Evolutionary conservation across 1,140 invertebrate genomes (phyloP).

Genomic region (Calosoma granatense): DNA sequence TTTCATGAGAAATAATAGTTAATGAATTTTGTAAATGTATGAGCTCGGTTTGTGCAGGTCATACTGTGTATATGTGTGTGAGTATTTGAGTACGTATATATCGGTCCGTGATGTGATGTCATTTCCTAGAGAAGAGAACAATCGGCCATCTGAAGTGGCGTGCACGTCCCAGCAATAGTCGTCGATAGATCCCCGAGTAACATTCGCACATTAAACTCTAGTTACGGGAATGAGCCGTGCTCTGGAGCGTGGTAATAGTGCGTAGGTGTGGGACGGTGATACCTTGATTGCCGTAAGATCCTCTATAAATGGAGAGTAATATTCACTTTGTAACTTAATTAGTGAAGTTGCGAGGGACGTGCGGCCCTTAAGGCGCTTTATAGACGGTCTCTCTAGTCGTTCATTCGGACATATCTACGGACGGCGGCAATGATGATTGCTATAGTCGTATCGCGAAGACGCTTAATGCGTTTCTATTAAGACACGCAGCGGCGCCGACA

Average conservation of each 20-base stretch:
- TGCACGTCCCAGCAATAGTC: too few species aligned
- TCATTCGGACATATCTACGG: background rate
- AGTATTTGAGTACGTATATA: too few species aligned
- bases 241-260: background rate
- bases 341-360: background rate
- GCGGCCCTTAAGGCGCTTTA: background rate
- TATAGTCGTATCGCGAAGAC: background rate
- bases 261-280: background rate
- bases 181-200: background rate
- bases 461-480: background rate
- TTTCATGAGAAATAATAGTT: too few species aligned
- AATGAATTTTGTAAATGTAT: too few species aligned
- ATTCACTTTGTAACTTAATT: constrained; percentile 9
- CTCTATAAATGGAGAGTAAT: constrained; percentile 9
- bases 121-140: too few species aligned
- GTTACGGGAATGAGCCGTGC: background rate
- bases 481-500: too few species aligned
- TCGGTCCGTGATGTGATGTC: too few species aligned
- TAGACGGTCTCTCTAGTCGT: background rate
- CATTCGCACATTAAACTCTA: constrained; percentile 3
- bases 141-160: background rate
- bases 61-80: too few species aligned
- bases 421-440: background rate
- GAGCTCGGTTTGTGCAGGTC: too few species aligned
- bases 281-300: constrained; percentile 8